Evolutionary conservation across 2,797 vertebrate species (phyloP).

Genomic region (Falco concolor): DNA sequence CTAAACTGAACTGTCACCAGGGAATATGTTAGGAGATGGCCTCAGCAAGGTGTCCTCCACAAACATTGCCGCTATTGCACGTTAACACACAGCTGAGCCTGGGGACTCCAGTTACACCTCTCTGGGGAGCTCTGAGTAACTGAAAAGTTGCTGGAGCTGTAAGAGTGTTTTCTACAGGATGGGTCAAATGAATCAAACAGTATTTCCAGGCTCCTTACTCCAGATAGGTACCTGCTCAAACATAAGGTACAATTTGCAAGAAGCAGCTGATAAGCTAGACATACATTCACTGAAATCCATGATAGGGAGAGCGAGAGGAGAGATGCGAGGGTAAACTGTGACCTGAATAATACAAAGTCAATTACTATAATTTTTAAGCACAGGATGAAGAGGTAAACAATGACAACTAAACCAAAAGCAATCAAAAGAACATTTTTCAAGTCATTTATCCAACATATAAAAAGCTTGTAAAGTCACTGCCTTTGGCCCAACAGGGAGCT

Average conservation of each 20-base stretch:
- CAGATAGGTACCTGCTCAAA: background rate
- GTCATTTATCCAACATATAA: background rate
- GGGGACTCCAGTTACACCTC: background rate
- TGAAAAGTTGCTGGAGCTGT: background rate
- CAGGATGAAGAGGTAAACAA: background rate
- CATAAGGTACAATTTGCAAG: background rate
- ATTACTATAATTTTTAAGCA: background rate
- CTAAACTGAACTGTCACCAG: background rate
- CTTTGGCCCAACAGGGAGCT: background rate
- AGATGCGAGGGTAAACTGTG: background rate
- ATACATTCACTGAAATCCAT: background rate
- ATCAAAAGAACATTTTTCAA: background rate
- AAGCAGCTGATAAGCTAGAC: background rate
- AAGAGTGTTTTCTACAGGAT: background rate
- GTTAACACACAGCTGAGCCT: background rate
- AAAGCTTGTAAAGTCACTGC: background rate
- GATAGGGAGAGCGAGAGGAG: background rate
- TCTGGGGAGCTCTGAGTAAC: background rate
- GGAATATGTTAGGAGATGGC: background rate
- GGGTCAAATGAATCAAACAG: background rate
- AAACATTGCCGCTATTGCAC: fast-evolving
- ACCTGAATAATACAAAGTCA: background rate
- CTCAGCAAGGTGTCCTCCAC: background rate
- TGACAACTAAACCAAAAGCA: background rate
- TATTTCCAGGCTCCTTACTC: background rate